Evolutionary conservation across 1,140 invertebrate genomes (phyloP).

Genomic region (Lordiphosa clarofinis): DNA sequence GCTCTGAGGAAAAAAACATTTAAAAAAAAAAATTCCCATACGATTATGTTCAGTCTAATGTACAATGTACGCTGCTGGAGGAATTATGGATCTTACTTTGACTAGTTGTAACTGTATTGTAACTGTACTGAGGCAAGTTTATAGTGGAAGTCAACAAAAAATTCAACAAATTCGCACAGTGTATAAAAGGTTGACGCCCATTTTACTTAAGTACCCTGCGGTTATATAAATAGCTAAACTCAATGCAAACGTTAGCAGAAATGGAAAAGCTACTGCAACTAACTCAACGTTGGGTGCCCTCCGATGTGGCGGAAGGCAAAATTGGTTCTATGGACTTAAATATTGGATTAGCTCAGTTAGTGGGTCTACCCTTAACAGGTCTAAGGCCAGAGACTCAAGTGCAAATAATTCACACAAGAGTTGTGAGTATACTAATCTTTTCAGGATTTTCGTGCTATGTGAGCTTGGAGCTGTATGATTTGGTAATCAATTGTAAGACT

Average conservation of each 20-base stretch:
- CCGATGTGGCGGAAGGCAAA: neutral
- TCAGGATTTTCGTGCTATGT: slow-evolving; percentile 4
- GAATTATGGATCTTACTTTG: slow-evolving; percentile 49
- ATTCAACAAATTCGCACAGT: neutral
- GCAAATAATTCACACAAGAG: neutral
- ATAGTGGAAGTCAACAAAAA: slow-evolving; percentile 19
- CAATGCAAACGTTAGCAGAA: neutral
- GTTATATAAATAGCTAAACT: too few relatives aligned
- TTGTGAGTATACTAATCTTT: neutral
- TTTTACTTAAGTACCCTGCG: neutral
- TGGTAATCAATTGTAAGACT: slow-evolving; percentile 1
- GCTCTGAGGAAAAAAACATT: too few relatives aligned
- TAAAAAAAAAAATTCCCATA: too few relatives aligned
- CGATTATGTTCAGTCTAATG: too few relatives aligned
- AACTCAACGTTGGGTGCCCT: slow-evolving; percentile 1
- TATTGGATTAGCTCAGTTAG: slow-evolving; percentile 6
- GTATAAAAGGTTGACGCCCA: slow-evolving; percentile 8
- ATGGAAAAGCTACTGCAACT: slow-evolving; percentile 7
- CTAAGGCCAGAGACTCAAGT: neutral
- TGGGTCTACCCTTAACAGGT: neutral
- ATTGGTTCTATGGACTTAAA: slow-evolving; percentile 6
- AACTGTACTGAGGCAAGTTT: slow-evolving; percentile 51
- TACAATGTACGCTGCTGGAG: slow-evolving; percentile 57
- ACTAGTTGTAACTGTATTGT: slow-evolving; percentile 55
- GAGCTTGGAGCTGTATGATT: slow-evolving; percentile 2